Evolutionary conservation across 2,113 vertebrate species (phyloP).

Genomic region (Sturnira hondurensis): DNA sequence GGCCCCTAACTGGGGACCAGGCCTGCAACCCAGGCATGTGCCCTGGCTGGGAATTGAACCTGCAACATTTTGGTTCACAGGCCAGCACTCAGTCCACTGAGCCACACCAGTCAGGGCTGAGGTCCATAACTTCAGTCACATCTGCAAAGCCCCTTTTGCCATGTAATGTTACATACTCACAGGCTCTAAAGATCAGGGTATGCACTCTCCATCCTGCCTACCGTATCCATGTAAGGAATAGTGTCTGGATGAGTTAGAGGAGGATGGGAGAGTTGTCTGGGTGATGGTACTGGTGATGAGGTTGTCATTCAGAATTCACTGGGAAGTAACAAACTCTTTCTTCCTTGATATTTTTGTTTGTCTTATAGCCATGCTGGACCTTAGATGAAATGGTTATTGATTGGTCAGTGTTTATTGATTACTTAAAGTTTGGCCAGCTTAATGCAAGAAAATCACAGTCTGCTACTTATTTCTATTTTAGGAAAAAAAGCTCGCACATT

Average conservation of each 20-base stretch:
- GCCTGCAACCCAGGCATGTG: too few relatives aligned
- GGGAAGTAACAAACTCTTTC: background rate
- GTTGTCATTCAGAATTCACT: background rate
- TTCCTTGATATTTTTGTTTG: conserved; percentile 12
- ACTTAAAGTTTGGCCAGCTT: background rate
- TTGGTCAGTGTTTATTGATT: background rate
- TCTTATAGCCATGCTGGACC: background rate
- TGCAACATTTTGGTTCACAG: too few relatives aligned
- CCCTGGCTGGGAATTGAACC: too few relatives aligned
- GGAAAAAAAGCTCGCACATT: conserved; percentile 98
- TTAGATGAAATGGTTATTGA: background rate
- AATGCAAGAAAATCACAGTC: background rate
- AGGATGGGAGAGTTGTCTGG: background rate
- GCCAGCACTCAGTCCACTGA: too few relatives aligned
- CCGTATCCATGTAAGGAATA: background rate
- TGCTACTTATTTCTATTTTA: conserved; percentile 61
- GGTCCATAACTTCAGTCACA: background rate
- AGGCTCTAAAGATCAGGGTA: background rate
- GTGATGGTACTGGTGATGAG: background rate
- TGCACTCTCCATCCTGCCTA: background rate
- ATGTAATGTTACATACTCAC: background rate
- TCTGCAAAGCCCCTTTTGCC: background rate
- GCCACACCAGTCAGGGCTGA: too few relatives aligned
- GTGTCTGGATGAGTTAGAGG: background rate
- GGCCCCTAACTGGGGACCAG: too few relatives aligned